phyloP scores from a whole-genome alignment of 2,797 vertebrate genomes.

The Otolemur crassicaudatus region DNA sequence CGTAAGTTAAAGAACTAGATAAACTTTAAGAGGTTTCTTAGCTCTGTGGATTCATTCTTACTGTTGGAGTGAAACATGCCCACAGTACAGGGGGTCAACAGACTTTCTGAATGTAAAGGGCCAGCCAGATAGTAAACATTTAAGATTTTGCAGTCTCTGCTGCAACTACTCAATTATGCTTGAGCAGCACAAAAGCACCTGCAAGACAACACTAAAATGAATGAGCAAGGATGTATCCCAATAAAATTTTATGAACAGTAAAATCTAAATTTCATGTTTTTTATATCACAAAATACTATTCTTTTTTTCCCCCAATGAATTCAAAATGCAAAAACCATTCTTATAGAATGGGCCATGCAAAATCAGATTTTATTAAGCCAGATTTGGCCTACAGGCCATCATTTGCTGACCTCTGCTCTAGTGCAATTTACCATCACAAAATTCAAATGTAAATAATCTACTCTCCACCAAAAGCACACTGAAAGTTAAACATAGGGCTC shows the following conservation, averaged over 20 bases:
- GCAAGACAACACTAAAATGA: neutral
- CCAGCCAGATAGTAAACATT: neutral
- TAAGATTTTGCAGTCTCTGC: neutral
- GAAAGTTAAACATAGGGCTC: neutral
- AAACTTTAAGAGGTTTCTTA: neutral
- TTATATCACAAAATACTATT: neutral
- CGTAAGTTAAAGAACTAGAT: neutral
- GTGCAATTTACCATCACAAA: neutral
- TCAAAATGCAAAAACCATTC: slow-evolving; percentile 19
- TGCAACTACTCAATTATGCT: neutral
- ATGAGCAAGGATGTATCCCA: neutral
- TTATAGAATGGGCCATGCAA: neutral
- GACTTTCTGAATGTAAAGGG: neutral
- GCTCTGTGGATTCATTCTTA: slow-evolving; percentile 17
- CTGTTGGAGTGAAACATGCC: neutral
- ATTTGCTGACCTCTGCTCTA: neutral
- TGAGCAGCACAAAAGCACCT: neutral
- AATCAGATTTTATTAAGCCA: neutral
- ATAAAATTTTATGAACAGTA: neutral
- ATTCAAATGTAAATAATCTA: neutral
- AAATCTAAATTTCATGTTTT: neutral
- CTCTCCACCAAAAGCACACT: neutral
- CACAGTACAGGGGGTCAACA: neutral
- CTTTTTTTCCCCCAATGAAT: neutral
- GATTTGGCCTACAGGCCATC: neutral